Evolutionary conservation across 2,797 vertebrate genomes (phyloP).

Genomic region (Hylomyscus alleni): DNA sequence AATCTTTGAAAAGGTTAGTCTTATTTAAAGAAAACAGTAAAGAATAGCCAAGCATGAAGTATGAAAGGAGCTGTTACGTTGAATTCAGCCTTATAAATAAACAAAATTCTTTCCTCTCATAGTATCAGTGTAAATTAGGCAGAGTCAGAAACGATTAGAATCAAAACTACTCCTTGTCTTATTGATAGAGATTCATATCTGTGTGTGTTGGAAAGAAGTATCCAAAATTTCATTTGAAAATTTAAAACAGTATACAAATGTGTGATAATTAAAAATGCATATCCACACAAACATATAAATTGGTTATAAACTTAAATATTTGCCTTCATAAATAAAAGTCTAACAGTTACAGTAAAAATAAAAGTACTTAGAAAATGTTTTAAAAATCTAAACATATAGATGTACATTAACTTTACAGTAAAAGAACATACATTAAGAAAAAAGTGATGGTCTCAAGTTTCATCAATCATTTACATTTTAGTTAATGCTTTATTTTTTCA

Average conservation of each 20-base stretch:
- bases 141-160: not conserved
- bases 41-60: not conserved
- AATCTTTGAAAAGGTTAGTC: not conserved
- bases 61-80: not conserved
- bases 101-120: not conserved
- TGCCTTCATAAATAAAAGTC: not conserved
- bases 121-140: not conserved
- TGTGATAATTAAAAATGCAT: not conserved
- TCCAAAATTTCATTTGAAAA: not conserved
- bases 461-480: not conserved
- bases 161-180: not conserved
- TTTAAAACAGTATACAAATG: not conserved
- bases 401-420: not conserved
- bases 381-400: conserved; percentile 6
- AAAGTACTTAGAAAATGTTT: not conserved
- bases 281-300: not conserved
- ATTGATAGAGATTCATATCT: not conserved
- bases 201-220: not conserved
- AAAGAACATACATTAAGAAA: not conserved
- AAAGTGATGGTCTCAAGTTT: not conserved
- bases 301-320: not conserved
- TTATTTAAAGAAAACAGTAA: not conserved
- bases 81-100: not conserved
- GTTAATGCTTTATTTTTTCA: not conserved
- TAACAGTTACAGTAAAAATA: not conserved